These are phyloP conservation scores for Corythucha ciliata DNA, from an alignment of 2,888 invertebrate species.

Conservation along the genomic window DNA sequence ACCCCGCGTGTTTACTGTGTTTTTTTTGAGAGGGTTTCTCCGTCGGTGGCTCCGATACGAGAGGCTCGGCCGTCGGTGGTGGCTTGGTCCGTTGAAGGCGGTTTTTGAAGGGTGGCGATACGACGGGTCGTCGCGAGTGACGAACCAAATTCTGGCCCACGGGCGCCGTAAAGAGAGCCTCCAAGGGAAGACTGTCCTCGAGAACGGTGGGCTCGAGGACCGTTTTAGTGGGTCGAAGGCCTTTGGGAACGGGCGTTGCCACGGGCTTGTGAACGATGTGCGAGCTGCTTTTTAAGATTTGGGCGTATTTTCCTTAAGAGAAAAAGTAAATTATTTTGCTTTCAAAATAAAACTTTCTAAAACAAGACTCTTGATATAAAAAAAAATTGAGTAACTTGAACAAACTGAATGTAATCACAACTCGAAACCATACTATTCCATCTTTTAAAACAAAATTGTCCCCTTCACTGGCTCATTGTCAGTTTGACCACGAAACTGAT, in stretches of 20 bases:
- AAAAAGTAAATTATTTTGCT: too few relatives aligned
- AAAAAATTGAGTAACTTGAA: too few relatives aligned
- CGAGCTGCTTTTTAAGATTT: conserved; percentile 70
- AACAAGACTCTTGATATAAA: too few relatives aligned
- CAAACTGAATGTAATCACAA: too few relatives aligned
- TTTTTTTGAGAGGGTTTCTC: conserved; percentile 11
- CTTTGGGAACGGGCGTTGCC: conserved; percentile 56
- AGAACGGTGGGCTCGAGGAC: conserved; percentile 44
- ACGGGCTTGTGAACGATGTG: conserved; percentile 49
- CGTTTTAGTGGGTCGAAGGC: conserved; percentile 66
- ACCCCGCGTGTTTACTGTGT: conserved; percentile 16
- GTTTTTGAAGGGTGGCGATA: conserved; percentile 32
- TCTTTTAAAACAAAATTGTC: too few relatives aligned
- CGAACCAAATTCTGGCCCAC: conserved; percentile 41
- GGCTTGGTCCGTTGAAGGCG: conserved; percentile 28
- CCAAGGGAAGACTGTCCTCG: conserved; percentile 49
- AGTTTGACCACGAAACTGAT: too few relatives aligned
- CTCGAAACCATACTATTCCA: too few relatives aligned
- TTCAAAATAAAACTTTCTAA: too few relatives aligned
- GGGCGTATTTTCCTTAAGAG: conserved; percentile 66
- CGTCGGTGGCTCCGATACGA: conserved; percentile 18
- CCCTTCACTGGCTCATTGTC: too few relatives aligned
- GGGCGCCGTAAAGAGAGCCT: conserved; percentile 46
- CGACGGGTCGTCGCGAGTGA: conserved; percentile 45
- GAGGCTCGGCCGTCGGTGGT: conserved; percentile 37